Base-by-base conservation (phyloP, 2,888 invertebrate genomes). In the Sphaerophoria rueppellii region DNA sequence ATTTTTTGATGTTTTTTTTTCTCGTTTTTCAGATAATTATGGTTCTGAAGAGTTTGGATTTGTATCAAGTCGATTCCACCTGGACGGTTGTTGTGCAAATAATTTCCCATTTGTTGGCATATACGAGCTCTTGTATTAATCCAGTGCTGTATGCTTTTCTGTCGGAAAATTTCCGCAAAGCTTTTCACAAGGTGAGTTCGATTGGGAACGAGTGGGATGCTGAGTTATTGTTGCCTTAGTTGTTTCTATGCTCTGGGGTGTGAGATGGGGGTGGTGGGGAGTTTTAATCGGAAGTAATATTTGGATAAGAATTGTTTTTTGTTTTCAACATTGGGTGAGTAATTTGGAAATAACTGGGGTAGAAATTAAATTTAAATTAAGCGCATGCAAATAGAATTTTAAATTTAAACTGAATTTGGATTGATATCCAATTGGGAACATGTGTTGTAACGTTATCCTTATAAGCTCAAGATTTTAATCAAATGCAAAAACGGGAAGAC, bases 101-200 rank as follows among this genome's bases (percentile, higher is more conserved):
- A 87, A 93, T 95, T 63, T 94, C 95, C 0, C 96, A 96, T 88
- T 95, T 96, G 34, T 92, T 96, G 80, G 98, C 98, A 5, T 98
- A 98, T 92, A 96, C 96, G 93, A 98, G 98, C 93, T 96, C 96
- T 89, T 98, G 98, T 91, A 95, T 98, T 88, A 98, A 98, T 92
- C 98, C 98, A 0, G 95, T 98, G 87, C 94, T 98, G 65, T 98
- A 98, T 92, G 98, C 98, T 0, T 97, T 98, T 92, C 94, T 98
- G 71, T 98, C 98, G 4, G 98, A 98, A 89, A 98, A 97, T 92
- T 98, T 98, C 93, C 94, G 98, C 87, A 95, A 97, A 90, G 97
- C 97, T 48, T 98, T 98, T 91, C 93, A 93, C 85, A 94, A 95
- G 91, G 94, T 92, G 87, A 90, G 90, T 80, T 24, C 24, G 24